phyloP scores from a whole-genome alignment of 1,140 invertebrate genomes.

The Sesamia nonagrioides region DNA sequence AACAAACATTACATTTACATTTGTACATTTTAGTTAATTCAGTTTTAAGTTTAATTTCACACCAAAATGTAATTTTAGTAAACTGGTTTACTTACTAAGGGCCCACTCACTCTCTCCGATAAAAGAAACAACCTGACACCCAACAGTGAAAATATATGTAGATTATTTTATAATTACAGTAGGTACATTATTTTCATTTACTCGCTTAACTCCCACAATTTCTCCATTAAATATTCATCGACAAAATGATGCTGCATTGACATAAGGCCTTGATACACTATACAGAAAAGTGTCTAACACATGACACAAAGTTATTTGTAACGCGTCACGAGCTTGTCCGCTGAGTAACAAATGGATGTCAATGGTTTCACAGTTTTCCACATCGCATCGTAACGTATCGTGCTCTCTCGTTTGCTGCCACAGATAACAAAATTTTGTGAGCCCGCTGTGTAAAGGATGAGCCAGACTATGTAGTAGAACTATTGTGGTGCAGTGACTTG shows the following conservation, averaged over 20 bases:
- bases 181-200: too few species aligned
- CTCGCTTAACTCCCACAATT: too few species aligned
- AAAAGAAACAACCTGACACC: too few species aligned
- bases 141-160: too few species aligned
- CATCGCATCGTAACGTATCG: conserved; percentile 36
- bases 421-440: conserved; percentile 38
- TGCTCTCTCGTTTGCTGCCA: conserved; percentile 11
- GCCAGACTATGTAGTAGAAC: conserved; percentile 5
- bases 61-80: too few species aligned
- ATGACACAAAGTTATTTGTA: conserved; percentile 34
- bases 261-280: background rate
- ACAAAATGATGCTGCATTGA: background rate
- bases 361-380: conserved; percentile 39
- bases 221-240: background rate
- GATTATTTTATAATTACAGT: too few species aligned
- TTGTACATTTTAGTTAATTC: too few species aligned
- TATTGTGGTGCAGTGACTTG: background rate
- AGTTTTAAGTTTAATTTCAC: too few species aligned
- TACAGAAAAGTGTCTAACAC: conserved; percentile 31
- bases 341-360: conserved; percentile 38
- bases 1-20: too few species aligned
- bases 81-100: too few species aligned
- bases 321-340: conserved; percentile 35
- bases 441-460: background rate
- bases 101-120: too few species aligned